A percentile compares a stretch with the other conserved stretches of the same genome.
Conservation (phyloP, 1,140 invertebrate species). For the Achatina immaculata region DNA sequence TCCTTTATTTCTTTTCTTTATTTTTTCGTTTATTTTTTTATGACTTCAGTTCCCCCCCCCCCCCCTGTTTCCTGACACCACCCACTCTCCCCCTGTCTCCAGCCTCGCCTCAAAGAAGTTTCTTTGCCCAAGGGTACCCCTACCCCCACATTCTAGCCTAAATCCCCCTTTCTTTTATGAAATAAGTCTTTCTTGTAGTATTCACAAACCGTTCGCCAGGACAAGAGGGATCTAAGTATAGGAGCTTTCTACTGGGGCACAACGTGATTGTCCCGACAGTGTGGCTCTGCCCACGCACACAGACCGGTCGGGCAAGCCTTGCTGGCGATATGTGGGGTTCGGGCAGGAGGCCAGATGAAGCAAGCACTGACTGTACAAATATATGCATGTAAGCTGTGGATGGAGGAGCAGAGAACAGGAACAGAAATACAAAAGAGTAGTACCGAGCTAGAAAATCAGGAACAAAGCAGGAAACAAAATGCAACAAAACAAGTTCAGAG, state of each 20-base stretch:
- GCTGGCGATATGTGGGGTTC: no score
- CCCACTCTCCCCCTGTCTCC: background rate
- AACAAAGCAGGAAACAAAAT: no score
- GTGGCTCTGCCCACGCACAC: background rate
- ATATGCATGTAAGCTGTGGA: no score
- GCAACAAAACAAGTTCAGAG: no score
- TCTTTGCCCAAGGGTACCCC: background rate
- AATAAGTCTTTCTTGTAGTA: slow-evolving; percentile 12
- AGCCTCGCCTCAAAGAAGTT: background rate
- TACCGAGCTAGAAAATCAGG: no score
- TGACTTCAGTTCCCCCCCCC: background rate
- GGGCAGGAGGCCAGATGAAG: no score
- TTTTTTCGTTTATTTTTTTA: background rate
- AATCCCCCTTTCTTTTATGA: slow-evolving; percentile 5
- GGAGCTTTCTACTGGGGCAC: background rate
- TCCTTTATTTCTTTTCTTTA: background rate
- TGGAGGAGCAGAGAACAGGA: no score
- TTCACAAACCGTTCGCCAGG: slow-evolving; percentile 1
- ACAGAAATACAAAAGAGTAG: no score
- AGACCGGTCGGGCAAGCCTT: background rate
- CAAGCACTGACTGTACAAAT: no score
- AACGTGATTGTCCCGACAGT: slow-evolving; percentile 1
- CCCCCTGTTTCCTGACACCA: background rate
- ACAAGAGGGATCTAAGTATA: slow-evolving; percentile 12
- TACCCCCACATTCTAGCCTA: background rate